Evolutionary conservation across 2,888 invertebrate genomes (phyloP), one percentile per base, ranked within the genome.

Genomic region (Stenodera caucasica): DNA sequence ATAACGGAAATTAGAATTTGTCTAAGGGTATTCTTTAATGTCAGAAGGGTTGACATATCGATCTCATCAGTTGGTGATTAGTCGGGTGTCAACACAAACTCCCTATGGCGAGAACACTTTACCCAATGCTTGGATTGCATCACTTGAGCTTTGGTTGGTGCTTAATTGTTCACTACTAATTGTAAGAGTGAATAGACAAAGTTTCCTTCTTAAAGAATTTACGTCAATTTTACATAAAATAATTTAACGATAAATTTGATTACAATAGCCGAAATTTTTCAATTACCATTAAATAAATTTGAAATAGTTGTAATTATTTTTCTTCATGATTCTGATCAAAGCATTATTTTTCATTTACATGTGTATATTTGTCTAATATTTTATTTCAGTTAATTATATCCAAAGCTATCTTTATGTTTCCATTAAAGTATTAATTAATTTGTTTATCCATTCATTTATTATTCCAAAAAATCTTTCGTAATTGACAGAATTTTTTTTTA

Each of bases 71-170:
- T 56, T 63, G 56, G 59, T 63, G 63, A 63, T 63, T 63, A 63
- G 63, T 63, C 57, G 63, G 63, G 63, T 63, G 63, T 63, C 63
- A 63, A 63, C 59, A 63, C 54, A 63, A 63, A 59, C 59, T 59
- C 63, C 63, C 63, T 51, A 59, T 63, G 57, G 63, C 57, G 63
- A 63, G 63, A 63, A 59, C 63, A 63, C 63, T 63, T 59, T n/a
- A 59, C 59, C 50, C 63, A 45, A 54, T 29, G 59, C 63, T 57
- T 49, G 59, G 57, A 63, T 59, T 57, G 59, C 63, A 59, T 32
- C 53, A 56, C 57, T 63, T 54, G 56, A 59, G 59, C 63, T 59
- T 62, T 58, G 52, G 50, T 56, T 50, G 59, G 37, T 54, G 57
- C 59, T 57, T 63, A 59, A 63, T 59, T 59, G 53, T 50, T 45